A percentile compares a stretch with the other conserved stretches of the same genome.
These are phyloP conservation scores for Thryonomys swinderianus DNA, from an alignment of 2,113 vertebrate genomes.

Conservation along the genomic window DNA sequence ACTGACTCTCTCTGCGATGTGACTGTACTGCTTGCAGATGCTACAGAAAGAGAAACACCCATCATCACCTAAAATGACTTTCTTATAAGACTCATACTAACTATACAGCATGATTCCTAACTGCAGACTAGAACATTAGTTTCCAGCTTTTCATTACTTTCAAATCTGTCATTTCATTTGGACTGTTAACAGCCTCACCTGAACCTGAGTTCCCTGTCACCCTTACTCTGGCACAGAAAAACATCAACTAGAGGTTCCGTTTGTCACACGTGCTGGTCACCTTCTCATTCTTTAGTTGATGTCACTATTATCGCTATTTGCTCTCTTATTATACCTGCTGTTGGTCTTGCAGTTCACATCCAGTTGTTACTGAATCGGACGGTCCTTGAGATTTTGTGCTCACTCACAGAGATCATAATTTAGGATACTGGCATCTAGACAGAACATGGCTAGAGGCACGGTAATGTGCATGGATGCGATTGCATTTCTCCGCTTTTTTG, in stretches of 20 bases:
- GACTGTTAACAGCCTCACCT: background rate
- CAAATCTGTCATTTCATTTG: background rate
- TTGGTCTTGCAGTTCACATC: conserved; percentile 91
- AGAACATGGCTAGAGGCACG: conserved; percentile 93
- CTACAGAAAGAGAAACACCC: conserved; percentile 84
- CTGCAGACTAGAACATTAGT: too few relatives aligned
- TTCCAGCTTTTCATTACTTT: too few relatives aligned
- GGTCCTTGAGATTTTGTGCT: conserved; percentile 88
- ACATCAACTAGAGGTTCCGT: background rate
- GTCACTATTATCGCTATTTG: background rate
- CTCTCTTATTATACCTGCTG: conserved; percentile 83
- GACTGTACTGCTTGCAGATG: conserved; percentile 90
- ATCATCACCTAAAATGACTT: too few relatives aligned
- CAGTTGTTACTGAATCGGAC: conserved; percentile 88
- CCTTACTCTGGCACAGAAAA: background rate
- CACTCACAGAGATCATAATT: conserved; percentile 90
- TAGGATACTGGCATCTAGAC: conserved; percentile 88
- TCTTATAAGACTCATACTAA: too few relatives aligned
- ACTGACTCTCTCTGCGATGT: conserved; percentile 88
- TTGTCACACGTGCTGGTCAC: background rate
- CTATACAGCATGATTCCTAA: too few relatives aligned
- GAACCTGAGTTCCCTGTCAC: background rate
- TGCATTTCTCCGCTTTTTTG: conserved; percentile 85
- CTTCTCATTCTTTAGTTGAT: background rate
- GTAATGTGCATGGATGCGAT: conserved; percentile 90